These are phyloP conservation scores for Melinaea marsaeus DNA, from an alignment of 2,888 invertebrate species.

Conservation along the genomic window DNA sequence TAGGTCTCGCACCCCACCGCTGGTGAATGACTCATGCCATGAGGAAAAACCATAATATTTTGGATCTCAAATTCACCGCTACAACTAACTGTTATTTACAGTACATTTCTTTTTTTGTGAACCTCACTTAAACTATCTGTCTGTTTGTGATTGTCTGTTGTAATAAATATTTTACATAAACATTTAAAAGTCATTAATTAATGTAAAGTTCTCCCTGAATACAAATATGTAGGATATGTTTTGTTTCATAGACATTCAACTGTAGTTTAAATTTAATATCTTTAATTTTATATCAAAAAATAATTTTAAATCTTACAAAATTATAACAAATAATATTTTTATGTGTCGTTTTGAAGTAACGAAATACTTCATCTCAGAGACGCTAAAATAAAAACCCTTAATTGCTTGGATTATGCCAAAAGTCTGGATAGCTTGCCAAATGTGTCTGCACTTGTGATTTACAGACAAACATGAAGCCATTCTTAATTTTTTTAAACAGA, in stretches of 20 bases:
- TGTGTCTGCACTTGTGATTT: slow-evolving; percentile 20
- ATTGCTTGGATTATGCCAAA: slow-evolving; percentile 22
- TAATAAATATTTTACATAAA: too few species aligned
- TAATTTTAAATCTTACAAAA: too few species aligned
- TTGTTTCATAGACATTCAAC: too few species aligned
- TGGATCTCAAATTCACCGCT: slow-evolving; percentile 22
- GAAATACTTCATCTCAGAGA: neutral
- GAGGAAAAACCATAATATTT: slow-evolving; percentile 30
- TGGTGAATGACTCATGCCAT: slow-evolving; percentile 23
- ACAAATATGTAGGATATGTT: too few species aligned
- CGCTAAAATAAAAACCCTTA: slow-evolving; percentile 7
- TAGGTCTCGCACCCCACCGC: slow-evolving; percentile 22
- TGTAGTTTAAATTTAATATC: too few species aligned
- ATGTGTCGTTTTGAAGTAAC: neutral
- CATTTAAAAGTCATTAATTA: too few species aligned
- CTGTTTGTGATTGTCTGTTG: too few species aligned
- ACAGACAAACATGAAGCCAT: slow-evolving; percentile 13
- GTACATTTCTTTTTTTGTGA: slow-evolving; percentile 11
- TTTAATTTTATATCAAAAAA: too few species aligned
- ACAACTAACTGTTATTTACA: slow-evolving; percentile 25
- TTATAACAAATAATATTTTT: too few species aligned
- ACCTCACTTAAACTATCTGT: too few species aligned
- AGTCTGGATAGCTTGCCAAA: slow-evolving; percentile 22
- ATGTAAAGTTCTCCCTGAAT: too few species aligned
- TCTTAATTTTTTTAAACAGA: slow-evolving; percentile 15